A percentile compares a stretch with the other conserved stretches of the same genome.
These are phyloP conservation scores for Strix occidentalis DNA, from an alignment of 2,797 vertebrate species.

Conservation along the genomic window DNA sequence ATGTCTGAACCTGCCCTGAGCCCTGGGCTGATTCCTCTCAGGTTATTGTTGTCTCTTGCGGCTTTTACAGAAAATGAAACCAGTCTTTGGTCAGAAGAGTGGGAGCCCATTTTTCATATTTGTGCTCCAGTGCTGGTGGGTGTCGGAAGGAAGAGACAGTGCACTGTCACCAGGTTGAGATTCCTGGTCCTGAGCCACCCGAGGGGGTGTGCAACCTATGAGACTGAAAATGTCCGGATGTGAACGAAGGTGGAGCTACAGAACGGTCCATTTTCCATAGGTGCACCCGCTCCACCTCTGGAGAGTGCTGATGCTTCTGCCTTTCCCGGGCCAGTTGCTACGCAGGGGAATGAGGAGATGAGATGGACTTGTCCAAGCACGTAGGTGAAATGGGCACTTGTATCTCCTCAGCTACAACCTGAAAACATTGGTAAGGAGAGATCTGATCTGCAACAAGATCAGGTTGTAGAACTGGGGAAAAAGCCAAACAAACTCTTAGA, in stretches of 20 bases:
- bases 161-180: neutral
- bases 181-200: accelerated
- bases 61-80: neutral
- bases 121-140: too few relatives aligned
- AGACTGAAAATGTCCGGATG: neutral
- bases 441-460: too few relatives aligned
- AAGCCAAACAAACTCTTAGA: neutral
- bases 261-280: neutral
- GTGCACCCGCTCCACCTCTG: neutral
- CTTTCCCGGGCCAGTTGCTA: neutral
- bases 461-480: neutral
- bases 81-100: neutral
- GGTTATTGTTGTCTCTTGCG: too few relatives aligned
- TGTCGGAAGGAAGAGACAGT: neutral
- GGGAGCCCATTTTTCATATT: neutral
- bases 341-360: neutral
- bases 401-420: neutral
- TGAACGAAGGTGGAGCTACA: neutral
- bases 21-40: accelerated
- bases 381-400: neutral
- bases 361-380: neutral
- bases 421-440: neutral
- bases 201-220: accelerated
- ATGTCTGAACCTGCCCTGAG: neutral
- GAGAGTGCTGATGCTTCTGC: neutral